phyloP scores from a whole-genome alignment of 1,140 invertebrate species.

The Monochamus saltuarius region DNA sequence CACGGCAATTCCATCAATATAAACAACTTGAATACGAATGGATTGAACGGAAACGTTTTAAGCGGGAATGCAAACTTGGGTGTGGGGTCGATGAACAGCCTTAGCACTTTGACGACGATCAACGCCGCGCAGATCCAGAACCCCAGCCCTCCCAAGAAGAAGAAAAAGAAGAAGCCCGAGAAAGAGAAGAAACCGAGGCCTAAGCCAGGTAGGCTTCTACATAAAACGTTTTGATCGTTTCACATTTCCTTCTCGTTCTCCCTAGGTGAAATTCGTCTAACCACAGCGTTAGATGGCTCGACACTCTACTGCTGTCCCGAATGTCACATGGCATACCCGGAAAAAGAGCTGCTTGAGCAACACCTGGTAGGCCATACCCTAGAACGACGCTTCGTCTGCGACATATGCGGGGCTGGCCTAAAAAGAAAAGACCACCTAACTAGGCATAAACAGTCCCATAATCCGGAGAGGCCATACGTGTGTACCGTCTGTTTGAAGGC shows the following conservation, averaged over 20 bases:
- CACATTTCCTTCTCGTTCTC: background rate
- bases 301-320: conserved; percentile 83
- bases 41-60: background rate
- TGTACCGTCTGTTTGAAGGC: conserved; percentile 82
- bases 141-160: conserved; percentile 64
- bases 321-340: conserved; percentile 83
- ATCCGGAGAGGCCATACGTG: conserved; percentile 76
- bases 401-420: conserved; percentile 80
- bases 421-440: conserved; percentile 81
- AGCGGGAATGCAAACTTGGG: conserved; percentile 1
- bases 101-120: conserved; percentile 6
- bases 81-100: background rate
- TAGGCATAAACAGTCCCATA: conserved; percentile 79
- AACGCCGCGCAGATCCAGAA: conserved; percentile 37
- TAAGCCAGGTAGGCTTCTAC: conserved; percentile 59
- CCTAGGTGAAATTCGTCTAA: conserved; percentile 70
- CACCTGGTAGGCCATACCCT: conserved; percentile 79
- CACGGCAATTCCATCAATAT: conserved; percentile 25
- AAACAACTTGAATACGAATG: conserved; percentile 3
- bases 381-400: conserved; percentile 78
- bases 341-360: conserved; percentile 76
- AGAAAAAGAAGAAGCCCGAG: conserved; percentile 78
- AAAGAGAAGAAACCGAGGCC: conserved; percentile 79
- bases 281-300: conserved; percentile 78
- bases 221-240: background rate